A percentile compares a stretch with the other conserved stretches of the same genome.
Evolutionary conservation across 2,888 invertebrate genomes (phyloP).

Genomic region (Machimus rusticus): DNA sequence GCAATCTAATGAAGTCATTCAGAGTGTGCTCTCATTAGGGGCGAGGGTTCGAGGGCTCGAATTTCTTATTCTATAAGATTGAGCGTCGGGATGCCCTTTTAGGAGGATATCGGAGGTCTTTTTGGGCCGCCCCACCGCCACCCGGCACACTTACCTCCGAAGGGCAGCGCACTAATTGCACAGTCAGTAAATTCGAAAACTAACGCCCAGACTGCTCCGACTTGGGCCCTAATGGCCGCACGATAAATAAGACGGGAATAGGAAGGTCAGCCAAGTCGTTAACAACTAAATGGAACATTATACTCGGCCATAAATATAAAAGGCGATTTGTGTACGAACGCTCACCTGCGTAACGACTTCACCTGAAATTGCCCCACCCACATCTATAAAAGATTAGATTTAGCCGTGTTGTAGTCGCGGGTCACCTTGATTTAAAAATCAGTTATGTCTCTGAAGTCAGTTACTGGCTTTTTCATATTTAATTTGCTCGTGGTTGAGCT

Average conservation of each 20-base stretch:
- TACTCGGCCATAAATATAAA: neutral
- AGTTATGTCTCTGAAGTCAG: neutral
- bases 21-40: neutral
- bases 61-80: neutral
- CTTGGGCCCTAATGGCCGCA: neutral
- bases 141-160: neutral
- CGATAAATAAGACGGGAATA: neutral
- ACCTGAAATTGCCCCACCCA: neutral
- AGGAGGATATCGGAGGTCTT: neutral
- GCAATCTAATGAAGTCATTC: neutral
- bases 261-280: constrained; percentile 3
- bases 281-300: neutral
- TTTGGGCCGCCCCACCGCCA: neutral
- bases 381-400: neutral
- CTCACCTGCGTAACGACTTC: neutral
- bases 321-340: neutral
- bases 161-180: neutral
- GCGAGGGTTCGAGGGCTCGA: neutral
- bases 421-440: neutral
- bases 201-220: neutral
- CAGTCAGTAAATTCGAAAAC: neutral
- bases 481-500: neutral
- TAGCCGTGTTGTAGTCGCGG: neutral
- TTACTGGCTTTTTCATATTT: neutral
- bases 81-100: neutral